A percentile compares a stretch with the other conserved stretches of the same genome.
Conservation (phyloP, 1,140 invertebrate genomes). For the Nasonia vitripennis region DNA sequence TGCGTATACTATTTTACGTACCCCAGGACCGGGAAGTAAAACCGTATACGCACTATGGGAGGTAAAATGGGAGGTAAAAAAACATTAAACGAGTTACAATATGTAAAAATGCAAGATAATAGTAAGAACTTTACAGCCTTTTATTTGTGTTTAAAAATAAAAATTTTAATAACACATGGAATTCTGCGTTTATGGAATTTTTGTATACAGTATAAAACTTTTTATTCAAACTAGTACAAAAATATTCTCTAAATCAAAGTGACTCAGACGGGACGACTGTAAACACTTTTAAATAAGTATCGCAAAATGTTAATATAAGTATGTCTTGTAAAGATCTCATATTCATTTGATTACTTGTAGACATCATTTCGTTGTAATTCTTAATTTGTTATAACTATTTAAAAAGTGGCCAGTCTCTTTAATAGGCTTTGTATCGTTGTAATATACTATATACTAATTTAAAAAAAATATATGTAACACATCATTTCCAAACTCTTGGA, state of each 20-base stretch:
- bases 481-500: background rate
- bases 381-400: background rate
- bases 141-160: background rate
- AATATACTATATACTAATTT: conserved; percentile 11
- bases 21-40: no score
- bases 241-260: background rate
- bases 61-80: background rate
- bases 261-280: no score
- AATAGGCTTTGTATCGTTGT: background rate
- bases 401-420: background rate
- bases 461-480: background rate
- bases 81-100: background rate
- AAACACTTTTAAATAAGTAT: background rate
- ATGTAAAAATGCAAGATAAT: background rate
- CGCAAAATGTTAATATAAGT: background rate
- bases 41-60: no score
- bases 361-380: background rate
- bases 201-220: background rate
- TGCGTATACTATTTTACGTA: no score
- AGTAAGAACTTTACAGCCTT: background rate
- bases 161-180: background rate
- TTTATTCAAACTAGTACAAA: background rate
- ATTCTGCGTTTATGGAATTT: background rate
- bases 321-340: background rate
- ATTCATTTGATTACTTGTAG: background rate